Evolutionary conservation across 2,888 invertebrate genomes (phyloP), one percentile per base, ranked within the genome.

Genomic region (Neelides folsomi): DNA sequence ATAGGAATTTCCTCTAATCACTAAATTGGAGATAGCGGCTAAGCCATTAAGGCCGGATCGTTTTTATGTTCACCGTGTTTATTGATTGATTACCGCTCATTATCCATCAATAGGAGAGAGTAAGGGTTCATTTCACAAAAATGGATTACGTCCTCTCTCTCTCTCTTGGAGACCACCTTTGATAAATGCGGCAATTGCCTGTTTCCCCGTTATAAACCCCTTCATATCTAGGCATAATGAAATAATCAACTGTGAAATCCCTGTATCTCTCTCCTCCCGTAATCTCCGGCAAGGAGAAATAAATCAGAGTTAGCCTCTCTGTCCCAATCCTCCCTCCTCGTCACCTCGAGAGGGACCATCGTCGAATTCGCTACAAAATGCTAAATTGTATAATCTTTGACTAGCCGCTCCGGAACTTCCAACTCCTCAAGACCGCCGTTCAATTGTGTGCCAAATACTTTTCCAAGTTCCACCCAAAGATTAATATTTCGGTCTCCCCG

Each of bases 81-180:
- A 40, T 49, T 49, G 49, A 49, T 49, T 49, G 42, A 49, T 40
- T 49, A 42, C 27, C 35, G 42, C 42, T 49, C 41, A 49, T 49
- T 41, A 49, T 42, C 36, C 16, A 16, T 27, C 42, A 35, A 35
- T 42, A 19, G 27, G 27, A 27, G 7, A 27, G 27, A 27, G 27
- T 7, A 27, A 27, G 27, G 27, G 27, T 27, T 27, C 4, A n/a
- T n/a, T n/a, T n/a, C n/a, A 27, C 4, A 7, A 27, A 27, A 27
- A 27, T 27, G 27, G 27, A 27, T 27, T 27, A 27, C 27, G 27
- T 27, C 27, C 27, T 27, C 27, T 27, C 27, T 3, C 7, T 27
- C 27, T 27, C 27, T 27, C 27, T 27, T 27, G 27, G 27, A 27
- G 27, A 27, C 27, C 27, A 27, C 27, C 27, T 27, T 27, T 27